These are phyloP conservation scores for Meloe dianella DNA, from an alignment of 2,888 invertebrate species.

Conservation along the genomic window DNA sequence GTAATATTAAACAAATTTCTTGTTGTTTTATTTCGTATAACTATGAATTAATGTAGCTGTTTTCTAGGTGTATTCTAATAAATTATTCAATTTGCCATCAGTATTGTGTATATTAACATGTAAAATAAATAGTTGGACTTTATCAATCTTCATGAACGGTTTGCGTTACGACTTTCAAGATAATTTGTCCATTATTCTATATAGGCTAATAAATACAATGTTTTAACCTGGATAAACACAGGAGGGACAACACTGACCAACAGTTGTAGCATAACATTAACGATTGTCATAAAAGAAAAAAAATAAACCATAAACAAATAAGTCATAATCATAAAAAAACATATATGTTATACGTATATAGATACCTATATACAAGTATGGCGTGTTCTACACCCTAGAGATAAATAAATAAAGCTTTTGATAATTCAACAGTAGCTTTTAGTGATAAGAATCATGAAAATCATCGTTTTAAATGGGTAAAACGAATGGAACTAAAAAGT, in stretches of 20 bases:
- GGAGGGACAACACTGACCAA: constrained; percentile 25
- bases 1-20: neutral
- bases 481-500: neutral
- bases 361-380: too few relatives aligned
- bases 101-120: neutral
- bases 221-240: constrained; percentile 30
- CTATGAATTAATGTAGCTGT: neutral
- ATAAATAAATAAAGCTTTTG: neutral
- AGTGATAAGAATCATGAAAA: neutral
- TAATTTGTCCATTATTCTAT: constrained; percentile 33
- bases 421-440: neutral
- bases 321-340: constrained; percentile 35
- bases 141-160: constrained; percentile 23
- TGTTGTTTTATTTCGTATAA: neutral
- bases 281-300: constrained; percentile 32
- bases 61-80: neutral
- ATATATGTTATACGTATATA: too few relatives aligned
- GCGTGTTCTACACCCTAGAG: neutral
- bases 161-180: constrained; percentile 28
- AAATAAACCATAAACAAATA: constrained; percentile 36
- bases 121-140: neutral
- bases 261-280: constrained; percentile 33
- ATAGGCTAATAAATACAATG: constrained; percentile 32
- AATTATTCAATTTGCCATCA: neutral
- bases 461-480: neutral